Evolutionary conservation across 2,888 invertebrate species (phyloP), one percentile per base, ranked within the genome.

Genomic region (Homarus gammarus): DNA sequence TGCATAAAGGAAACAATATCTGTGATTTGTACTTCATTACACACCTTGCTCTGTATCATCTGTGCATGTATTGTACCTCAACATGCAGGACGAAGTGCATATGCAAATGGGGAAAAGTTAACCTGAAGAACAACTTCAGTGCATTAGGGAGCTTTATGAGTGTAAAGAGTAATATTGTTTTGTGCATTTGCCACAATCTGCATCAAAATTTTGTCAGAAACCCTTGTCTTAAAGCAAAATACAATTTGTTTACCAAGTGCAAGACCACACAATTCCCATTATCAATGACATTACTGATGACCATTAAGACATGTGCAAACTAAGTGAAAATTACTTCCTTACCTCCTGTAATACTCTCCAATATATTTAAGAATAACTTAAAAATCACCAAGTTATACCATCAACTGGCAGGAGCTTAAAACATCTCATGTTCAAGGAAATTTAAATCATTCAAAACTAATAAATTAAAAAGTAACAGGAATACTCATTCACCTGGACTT

Each of bases 11-110:
- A 81, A 81, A 81, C 15, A n/a, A 33, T 79, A 79, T 36, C 27
- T 56, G 36, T 64, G 36, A 36, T 84, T 84, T 84, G 84, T 84
- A 84, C 84, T 84, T 84, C 61, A 75, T 75, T 61, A 61, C 51
- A 70, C 70, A 38, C 75, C n/a, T 56, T 61, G 56, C 84, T 56
- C 64, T 64, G 51, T 61, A 56, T 61, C 36, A 38, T 61, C 56
- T 61, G n/a, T 56, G 38, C 81, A 36, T 56, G 36, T 49, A 84
- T 22, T n/a, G n/a, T n/a, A 51, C 36, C 40, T n/a, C 27, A 33
- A 84, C 56, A 73, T 56, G 77, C 75, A 64, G 40, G 61, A 61
- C 64, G 51, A 51, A 75, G 64, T 75, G 75, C 70, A 40, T 68
- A 81, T 64, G 40, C 61, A 40, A 56, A 77, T 61, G 40, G 44